phyloP scores from a whole-genome alignment of 2,797 vertebrate genomes.

The Gymnopithys bicolor region DNA sequence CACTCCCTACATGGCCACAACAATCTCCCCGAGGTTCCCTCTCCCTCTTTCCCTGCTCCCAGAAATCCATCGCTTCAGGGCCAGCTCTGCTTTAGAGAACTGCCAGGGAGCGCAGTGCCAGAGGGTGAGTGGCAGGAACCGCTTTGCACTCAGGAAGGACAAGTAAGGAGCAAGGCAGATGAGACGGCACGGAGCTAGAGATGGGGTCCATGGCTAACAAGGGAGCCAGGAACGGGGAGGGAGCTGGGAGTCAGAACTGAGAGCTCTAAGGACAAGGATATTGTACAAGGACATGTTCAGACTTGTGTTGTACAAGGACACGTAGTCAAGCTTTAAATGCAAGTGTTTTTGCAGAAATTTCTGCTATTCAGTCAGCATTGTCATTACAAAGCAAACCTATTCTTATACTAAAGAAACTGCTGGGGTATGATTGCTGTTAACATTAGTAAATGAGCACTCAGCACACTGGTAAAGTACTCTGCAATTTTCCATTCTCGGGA shows the following conservation, averaged over 20 bases:
- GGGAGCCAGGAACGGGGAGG: background rate
- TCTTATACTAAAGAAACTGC: background rate
- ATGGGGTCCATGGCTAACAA: fast-evolving
- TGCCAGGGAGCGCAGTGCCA: background rate
- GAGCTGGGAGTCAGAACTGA: background rate
- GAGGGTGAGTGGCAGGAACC: background rate
- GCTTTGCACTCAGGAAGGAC: background rate
- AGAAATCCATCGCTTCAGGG: background rate
- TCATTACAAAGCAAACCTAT: background rate
- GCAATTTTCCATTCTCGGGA: background rate
- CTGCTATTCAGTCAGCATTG: background rate
- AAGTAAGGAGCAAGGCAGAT: background rate
- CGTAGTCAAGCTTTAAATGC: background rate
- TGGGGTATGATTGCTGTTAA: background rate
- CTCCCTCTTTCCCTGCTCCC: background rate
- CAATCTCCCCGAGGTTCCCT: background rate
- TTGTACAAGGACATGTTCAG: background rate
- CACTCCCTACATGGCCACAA: background rate
- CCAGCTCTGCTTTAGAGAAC: background rate
- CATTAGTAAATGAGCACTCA: background rate
- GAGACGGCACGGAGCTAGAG: background rate
- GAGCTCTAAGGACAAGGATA: background rate
- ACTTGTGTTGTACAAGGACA: background rate
- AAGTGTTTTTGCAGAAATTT: background rate
- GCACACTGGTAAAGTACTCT: background rate